Evolutionary conservation across 2,888 invertebrate species (phyloP).

Genomic region (Eilema sororculum): DNA sequence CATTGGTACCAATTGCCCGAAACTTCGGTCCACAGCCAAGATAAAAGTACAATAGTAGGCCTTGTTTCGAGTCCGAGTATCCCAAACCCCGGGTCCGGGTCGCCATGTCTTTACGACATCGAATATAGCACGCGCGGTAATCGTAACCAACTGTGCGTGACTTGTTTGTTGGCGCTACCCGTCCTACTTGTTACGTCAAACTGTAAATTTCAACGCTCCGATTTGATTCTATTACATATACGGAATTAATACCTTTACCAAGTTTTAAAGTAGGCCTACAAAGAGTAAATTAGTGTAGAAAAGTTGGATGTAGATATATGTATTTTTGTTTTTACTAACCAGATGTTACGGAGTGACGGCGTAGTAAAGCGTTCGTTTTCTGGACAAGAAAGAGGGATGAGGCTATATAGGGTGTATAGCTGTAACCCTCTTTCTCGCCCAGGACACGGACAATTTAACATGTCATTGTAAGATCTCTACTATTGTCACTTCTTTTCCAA

Average conservation of each 20-base stretch:
- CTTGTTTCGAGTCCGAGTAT: constrained; percentile 31
- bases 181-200: constrained; percentile 61
- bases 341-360: too few species aligned
- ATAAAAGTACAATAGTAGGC: neutral
- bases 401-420: too few species aligned
- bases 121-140: constrained; percentile 61
- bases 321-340: too few species aligned
- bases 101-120: constrained; percentile 60
- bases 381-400: too few species aligned
- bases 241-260: constrained; percentile 21
- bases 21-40: neutral
- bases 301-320: neutral
- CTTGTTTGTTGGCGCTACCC: constrained; percentile 63
- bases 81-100: constrained; percentile 30
- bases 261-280: too few species aligned
- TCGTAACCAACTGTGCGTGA: constrained; percentile 68
- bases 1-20: neutral
- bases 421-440: too few species aligned
- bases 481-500: too few species aligned
- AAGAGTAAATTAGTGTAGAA: too few species aligned
- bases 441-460: too few species aligned
- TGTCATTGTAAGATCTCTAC: too few species aligned
- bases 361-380: too few species aligned
- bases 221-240: constrained; percentile 39
- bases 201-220: constrained; percentile 58